Evolutionary conservation across 2,888 invertebrate species (phyloP), one percentile per base, ranked within the genome.

Genomic region (Pheosia tremula): DNA sequence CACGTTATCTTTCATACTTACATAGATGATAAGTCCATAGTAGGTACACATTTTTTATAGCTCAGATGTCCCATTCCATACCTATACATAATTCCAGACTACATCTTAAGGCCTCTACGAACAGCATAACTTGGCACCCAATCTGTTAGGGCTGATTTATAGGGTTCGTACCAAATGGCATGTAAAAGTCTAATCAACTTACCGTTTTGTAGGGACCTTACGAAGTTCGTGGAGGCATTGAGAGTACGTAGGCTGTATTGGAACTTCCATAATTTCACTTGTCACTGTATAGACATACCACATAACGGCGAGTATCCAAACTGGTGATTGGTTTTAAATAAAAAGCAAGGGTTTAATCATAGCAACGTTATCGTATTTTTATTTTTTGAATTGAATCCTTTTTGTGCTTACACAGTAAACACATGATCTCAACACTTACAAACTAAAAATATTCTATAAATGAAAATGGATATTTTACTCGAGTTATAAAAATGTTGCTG

Each of bases 391-490:
- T 95, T 95, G 95, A 95, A 94, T 95, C 89, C 94, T 93, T 95
- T 94, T 85, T 94, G 94, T 94, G 95, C 95, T 95, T 95, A 95
- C 95, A 95, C 95, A 95, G 95, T 95, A 95, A 95, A 95, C 95
- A 95, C 95, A 93, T 94, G 90, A 92, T 93, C 88, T 95, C 95
- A 95, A 95, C 95, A 95, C 95, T 95, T 95, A 95, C 80, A 95
- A 41, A 95, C 95, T 95, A 95, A 95, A 94, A 94, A 94, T 95
- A 92, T 94, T 90, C 95, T 95, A 95, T 94, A 90, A 94, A 94
- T 94, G 91, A 90, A 88, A 91, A 86, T 84, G 82, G 82, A 86
- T 86, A 85, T 86, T 71, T 66, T 70, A 74, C 85, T 87, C 80
- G 83, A 88, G 81, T 88, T 87, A 86, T 85, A 87, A 78, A 89